Percentiles rank a stretch among this genome's conserved stretches.
These are phyloP conservation scores for Laodelphax striatellus DNA, from an alignment of 1,140 invertebrate species.

Conservation along the genomic window DNA sequence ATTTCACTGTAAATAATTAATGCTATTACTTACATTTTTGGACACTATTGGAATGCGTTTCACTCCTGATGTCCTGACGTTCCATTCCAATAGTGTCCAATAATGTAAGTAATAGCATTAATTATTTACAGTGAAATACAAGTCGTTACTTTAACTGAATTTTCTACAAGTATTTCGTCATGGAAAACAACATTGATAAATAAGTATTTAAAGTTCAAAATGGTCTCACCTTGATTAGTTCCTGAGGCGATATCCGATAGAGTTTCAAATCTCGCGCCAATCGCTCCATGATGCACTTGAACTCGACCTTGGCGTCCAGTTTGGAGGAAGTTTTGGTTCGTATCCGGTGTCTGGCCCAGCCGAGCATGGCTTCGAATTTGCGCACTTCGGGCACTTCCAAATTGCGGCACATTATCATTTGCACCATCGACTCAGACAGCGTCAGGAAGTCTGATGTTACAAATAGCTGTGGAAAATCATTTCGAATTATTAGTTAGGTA, in stretches of 20 bases:
- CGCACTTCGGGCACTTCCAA: constrained; percentile 78
- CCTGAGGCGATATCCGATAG: constrained; percentile 82
- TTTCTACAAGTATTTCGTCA: too few relatives aligned
- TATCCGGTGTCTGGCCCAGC: constrained; percentile 77
- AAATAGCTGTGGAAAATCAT: constrained; percentile 48
- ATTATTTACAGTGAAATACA: too few relatives aligned
- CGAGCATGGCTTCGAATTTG: constrained; percentile 88
- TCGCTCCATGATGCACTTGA: constrained; percentile 84
- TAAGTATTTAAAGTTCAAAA: too few relatives aligned
- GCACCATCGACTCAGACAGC: constrained; percentile 84
- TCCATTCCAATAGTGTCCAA: too few relatives aligned
- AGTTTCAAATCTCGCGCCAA: constrained; percentile 79
- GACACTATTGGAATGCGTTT: too few relatives aligned
- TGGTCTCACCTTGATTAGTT: constrained; percentile 66
- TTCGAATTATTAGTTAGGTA: too few relatives aligned
- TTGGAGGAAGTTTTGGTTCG: constrained; percentile 59
- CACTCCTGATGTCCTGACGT: too few relatives aligned
- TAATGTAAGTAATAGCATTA: too few relatives aligned
- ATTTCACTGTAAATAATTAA: too few relatives aligned
- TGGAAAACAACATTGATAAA: too few relatives aligned
- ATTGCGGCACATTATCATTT: constrained; percentile 68
- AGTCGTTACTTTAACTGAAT: too few relatives aligned
- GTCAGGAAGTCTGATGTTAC: constrained; percentile 70
- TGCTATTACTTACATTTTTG: too few relatives aligned
- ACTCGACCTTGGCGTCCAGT: constrained; percentile 75